Evolutionary conservation across 2,888 invertebrate genomes (phyloP).

Genomic region (Patella depressa): DNA sequence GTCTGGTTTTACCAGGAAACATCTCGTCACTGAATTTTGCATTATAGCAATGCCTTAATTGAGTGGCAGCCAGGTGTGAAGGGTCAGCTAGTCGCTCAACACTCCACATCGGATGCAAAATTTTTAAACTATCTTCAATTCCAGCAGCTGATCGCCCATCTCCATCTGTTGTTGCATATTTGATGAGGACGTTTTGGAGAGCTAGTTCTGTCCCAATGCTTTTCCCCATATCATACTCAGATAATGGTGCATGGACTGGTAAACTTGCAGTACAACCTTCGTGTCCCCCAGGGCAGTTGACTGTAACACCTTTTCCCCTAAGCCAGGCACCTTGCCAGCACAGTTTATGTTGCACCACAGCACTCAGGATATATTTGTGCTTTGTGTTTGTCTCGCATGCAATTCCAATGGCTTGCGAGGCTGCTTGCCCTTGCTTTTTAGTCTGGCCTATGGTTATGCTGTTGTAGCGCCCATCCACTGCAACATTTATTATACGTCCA

Average conservation of each 20-base stretch:
- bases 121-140: slow-evolving; percentile 1
- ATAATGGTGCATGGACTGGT: slow-evolving; percentile 13
- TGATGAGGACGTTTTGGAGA: slow-evolving; percentile 16
- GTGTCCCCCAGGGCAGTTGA: slow-evolving; percentile 12
- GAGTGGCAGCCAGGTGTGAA: slow-evolving; percentile 13
- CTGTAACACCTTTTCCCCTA: background rate
- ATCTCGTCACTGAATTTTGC: slow-evolving; percentile 1
- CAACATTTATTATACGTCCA: no score
- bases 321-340: no score
- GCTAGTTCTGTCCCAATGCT: slow-evolving; percentile 21
- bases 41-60: slow-evolving; percentile 13
- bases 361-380: background rate
- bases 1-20: background rate
- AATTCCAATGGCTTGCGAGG: background rate
- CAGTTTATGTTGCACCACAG: background rate
- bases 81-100: slow-evolving; percentile 13
- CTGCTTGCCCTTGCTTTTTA: background rate
- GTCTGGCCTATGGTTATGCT: background rate
- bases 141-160: slow-evolving; percentile 8
- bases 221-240: slow-evolving; percentile 19
- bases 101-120: slow-evolving; percentile 14
- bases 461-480: no score
- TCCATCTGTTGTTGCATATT: slow-evolving; percentile 23
- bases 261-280: slow-evolving; percentile 22
- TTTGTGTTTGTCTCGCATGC: background rate